phyloP scores from a whole-genome alignment of 2,797 vertebrate genomes.

The Otolemur crassicaudatus region DNA sequence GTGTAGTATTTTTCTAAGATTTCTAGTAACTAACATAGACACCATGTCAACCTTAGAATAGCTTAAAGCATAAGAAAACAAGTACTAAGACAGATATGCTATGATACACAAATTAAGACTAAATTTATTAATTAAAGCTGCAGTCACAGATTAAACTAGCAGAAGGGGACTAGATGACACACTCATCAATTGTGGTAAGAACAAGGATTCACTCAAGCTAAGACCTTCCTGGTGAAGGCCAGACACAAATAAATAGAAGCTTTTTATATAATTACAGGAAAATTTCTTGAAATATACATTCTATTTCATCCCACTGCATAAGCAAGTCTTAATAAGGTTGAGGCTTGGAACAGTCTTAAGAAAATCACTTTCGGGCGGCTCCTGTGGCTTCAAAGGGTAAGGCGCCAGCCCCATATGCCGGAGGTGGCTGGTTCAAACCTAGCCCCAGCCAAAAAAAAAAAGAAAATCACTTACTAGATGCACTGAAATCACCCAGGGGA shows the following conservation, averaged over 20 bases:
- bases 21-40: constrained; percentile 34
- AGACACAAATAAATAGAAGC: background rate
- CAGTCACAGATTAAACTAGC: background rate
- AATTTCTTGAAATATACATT: background rate
- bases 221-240: background rate
- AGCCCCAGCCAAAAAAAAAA: background rate
- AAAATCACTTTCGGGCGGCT: constrained; percentile 34
- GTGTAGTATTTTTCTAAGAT: constrained; percentile 53
- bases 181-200: background rate
- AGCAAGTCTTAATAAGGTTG: background rate
- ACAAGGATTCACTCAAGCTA: background rate
- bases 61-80: constrained; percentile 47
- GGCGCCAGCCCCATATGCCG: no score
- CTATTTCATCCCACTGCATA: background rate
- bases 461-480: constrained; percentile 59
- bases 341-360: background rate
- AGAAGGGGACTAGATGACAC: background rate
- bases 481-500: background rate
- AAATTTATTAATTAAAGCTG: constrained; percentile 24
- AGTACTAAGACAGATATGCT: background rate
- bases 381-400: no score
- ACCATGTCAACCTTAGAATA: constrained; percentile 18
- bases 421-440: no score
- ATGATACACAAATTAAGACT: background rate
- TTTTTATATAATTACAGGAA: constrained; percentile 36